Conservation (phyloP, 2,797 vertebrate genomes). For the Kryptolebias ocellatus region DNA sequence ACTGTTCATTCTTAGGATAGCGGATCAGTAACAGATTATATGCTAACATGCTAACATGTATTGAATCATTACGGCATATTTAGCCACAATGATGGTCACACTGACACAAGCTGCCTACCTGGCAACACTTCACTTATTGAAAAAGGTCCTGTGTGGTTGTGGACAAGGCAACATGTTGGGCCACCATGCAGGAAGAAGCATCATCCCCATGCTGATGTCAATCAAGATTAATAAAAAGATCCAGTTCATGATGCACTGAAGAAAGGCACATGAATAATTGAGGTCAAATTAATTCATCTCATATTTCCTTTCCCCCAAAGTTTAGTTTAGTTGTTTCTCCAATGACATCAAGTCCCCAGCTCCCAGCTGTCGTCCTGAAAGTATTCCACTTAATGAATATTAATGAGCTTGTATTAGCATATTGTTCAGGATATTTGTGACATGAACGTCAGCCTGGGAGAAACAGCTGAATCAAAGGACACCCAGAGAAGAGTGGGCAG, state of each 20-base stretch:
- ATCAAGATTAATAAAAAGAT: background rate
- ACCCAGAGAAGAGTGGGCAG: conserved; percentile 31
- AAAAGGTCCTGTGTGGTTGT: too few species aligned
- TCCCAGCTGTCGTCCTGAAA: conserved; percentile 47
- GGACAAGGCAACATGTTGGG: too few species aligned
- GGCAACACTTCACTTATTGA: too few species aligned
- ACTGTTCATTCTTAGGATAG: too few species aligned
- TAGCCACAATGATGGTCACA: too few species aligned
- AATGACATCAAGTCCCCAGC: conserved; percentile 27
- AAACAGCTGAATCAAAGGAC: conserved; percentile 61
- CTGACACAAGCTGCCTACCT: too few species aligned
- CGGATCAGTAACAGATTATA: too few species aligned
- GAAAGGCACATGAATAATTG: background rate
- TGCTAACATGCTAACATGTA: too few species aligned
- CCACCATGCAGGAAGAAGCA: too few species aligned
- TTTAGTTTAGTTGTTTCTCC: conserved; percentile 25
- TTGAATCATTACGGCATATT: too few species aligned
- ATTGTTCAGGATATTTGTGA: conserved; percentile 46
- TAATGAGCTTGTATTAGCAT: conserved; percentile 52
- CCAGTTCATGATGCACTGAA: background rate
- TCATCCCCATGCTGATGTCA: too few species aligned
- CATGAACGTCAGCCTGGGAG: conserved; percentile 43
- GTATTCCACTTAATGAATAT: conserved; percentile 57
- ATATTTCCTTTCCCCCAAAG: conserved; percentile 8
- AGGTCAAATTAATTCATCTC: background rate